phyloP scores from a whole-genome alignment of 1,140 invertebrate genomes.

The Grapholita molesta region DNA sequence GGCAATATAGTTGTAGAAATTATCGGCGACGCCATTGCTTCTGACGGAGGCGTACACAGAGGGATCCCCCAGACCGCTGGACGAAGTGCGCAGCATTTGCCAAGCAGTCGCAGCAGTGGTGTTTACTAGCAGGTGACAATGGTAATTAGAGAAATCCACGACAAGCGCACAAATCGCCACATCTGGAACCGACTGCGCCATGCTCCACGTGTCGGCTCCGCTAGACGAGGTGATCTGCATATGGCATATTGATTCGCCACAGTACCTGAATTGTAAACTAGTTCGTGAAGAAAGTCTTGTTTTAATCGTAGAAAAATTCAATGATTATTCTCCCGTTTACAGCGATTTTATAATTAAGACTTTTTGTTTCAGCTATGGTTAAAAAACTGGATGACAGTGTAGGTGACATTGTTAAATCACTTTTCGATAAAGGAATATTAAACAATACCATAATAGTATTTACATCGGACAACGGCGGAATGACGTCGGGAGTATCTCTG shows the following conservation, averaged over 20 bases:
- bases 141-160: no score
- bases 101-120: conserved; percentile 85
- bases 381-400: conserved; percentile 92
- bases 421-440: conserved; percentile 58
- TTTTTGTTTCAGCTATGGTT: conserved; percentile 86
- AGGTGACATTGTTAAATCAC: conserved; percentile 80
- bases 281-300: no score
- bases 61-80: no score
- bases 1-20: background rate
- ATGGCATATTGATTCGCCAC: conserved; percentile 84
- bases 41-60: no score
- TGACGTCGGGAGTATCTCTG: conserved; percentile 82
- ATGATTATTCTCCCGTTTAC: no score
- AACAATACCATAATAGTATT: conserved; percentile 87
- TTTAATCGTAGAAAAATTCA: no score
- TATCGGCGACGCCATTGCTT: conserved; percentile 81
- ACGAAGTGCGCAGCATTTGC: conserved; percentile 84
- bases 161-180: no score
- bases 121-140: conserved; percentile 88
- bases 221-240: conserved; percentile 86
- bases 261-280: no score
- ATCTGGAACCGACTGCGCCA: conserved; percentile 76
- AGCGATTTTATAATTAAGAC: background rate
- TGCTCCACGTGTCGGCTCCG: conserved; percentile 89
- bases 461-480: conserved; percentile 89